Evolutionary conservation across 1,140 invertebrate species (phyloP).

Genomic region (Trichonephila inaurata): DNA sequence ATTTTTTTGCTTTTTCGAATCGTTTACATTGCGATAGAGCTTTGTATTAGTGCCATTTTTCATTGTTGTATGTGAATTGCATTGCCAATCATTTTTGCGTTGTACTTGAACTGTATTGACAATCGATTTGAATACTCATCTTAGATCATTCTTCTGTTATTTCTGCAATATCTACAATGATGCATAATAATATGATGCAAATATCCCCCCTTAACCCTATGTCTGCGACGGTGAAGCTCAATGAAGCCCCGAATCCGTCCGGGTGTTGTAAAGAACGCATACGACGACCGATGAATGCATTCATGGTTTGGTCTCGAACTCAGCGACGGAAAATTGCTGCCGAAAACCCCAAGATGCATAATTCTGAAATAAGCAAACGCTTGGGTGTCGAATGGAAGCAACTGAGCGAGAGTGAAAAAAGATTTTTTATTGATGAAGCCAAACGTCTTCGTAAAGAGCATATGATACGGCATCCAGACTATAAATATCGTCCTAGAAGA

Average conservation of each 20-base stretch:
- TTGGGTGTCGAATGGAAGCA: slow-evolving; percentile 82
- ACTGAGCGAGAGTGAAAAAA: slow-evolving; percentile 82
- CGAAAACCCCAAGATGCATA: slow-evolving; percentile 79
- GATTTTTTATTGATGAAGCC: slow-evolving; percentile 84
- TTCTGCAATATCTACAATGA: not conserved
- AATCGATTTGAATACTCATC: not conserved
- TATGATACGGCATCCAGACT: slow-evolving; percentile 81
- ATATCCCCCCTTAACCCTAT: not conserved
- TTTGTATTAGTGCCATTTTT: not conserved
- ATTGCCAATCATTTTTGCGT: not conserved
- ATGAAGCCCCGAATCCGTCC: not conserved
- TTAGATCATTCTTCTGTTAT: not conserved
- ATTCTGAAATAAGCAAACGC: slow-evolving; percentile 83
- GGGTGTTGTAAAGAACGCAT: slow-evolving; percentile 81
- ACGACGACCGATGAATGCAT: slow-evolving; percentile 94
- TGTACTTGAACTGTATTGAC: not conserved
- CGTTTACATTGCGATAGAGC: not conserved
- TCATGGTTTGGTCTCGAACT: slow-evolving; percentile 92
- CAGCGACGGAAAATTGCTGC: slow-evolving; percentile 79
- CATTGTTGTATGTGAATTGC: not conserved
- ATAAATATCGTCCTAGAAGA: slow-evolving; percentile 80
- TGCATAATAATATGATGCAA: not conserved
- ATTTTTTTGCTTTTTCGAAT: not conserved
- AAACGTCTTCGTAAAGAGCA: slow-evolving; percentile 80
- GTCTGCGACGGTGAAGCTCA: not conserved